These are phyloP conservation scores for Myotis lucifugus DNA, from an alignment of 2,113 vertebrate genomes.

Conservation along the genomic window DNA sequence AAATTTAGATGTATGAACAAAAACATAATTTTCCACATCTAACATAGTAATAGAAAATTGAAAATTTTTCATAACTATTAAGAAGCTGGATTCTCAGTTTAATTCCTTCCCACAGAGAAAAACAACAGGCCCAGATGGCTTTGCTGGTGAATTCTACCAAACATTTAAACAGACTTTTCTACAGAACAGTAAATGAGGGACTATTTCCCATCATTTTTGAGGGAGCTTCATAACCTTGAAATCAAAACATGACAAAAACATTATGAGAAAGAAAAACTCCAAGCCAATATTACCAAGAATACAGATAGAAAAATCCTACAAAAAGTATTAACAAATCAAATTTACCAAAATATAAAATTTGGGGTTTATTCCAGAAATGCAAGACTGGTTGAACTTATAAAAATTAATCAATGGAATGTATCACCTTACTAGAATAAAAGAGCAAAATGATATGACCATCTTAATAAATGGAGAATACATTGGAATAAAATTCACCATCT, in stretches of 20 bases:
- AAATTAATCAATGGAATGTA: background rate
- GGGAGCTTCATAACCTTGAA: conserved; percentile 14
- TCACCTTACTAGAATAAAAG: background rate
- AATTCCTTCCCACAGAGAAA: conserved; percentile 63
- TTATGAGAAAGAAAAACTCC: conserved; percentile 33
- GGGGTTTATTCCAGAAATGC: background rate
- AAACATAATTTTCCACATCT: conserved; percentile 21
- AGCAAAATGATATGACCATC: background rate
- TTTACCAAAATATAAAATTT: conserved; percentile 36
- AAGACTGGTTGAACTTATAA: background rate
- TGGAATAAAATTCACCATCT: conserved; percentile 8
- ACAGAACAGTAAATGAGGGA: background rate
- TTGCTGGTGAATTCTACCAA: conserved; percentile 40
- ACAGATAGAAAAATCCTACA: conserved; percentile 12
- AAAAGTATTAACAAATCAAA: conserved; percentile 37
- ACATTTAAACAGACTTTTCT: conserved; percentile 60
- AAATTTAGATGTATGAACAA: background rate
- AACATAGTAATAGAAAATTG: conserved; percentile 24
- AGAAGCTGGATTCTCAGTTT: conserved; percentile 40
- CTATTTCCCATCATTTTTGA: conserved; percentile 47
- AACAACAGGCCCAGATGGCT: conserved; percentile 37
- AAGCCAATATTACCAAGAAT: conserved; percentile 8
- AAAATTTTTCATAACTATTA: conserved; percentile 15
- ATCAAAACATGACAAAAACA: conserved; percentile 57
- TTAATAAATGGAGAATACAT: background rate